These are phyloP conservation scores for Probosciger aterrimus DNA, from an alignment of 2,113 vertebrate species.

Conservation along the genomic window DNA sequence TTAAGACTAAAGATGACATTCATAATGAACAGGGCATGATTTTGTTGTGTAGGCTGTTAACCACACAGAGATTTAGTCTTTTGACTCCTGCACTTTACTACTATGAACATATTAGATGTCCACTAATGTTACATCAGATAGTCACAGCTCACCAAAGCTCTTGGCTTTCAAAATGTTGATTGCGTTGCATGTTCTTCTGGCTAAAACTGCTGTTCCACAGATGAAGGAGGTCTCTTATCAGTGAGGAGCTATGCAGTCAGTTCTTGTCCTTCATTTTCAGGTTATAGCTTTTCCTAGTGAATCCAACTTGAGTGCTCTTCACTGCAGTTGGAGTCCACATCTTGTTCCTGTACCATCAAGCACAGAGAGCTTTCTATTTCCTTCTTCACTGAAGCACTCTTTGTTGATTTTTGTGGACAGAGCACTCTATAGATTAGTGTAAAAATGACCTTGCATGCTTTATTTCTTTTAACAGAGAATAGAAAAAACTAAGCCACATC, in stretches of 20 bases:
- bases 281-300: not conserved
- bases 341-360: not conserved
- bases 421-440: not conserved
- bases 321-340: not conserved
- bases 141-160: not conserved
- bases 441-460: not conserved
- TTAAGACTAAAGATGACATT: not conserved
- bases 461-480: not conserved
- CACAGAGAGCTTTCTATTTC: not conserved
- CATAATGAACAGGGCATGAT: not conserved
- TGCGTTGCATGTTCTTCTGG: not conserved
- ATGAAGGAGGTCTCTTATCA: not conserved
- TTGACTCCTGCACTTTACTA: not conserved
- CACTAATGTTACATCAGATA: not conserved
- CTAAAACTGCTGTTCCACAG: not conserved
- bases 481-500: not conserved
- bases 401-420: not conserved
- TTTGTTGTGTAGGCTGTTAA: not conserved
- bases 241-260: not conserved
- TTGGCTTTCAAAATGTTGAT: not conserved
- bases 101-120: not conserved
- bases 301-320: not conserved
- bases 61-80: not conserved
- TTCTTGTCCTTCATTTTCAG: not conserved
- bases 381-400: not conserved